phyloP scores from a whole-genome alignment of 1,140 invertebrate species.

The Danaus plexippus region DNA sequence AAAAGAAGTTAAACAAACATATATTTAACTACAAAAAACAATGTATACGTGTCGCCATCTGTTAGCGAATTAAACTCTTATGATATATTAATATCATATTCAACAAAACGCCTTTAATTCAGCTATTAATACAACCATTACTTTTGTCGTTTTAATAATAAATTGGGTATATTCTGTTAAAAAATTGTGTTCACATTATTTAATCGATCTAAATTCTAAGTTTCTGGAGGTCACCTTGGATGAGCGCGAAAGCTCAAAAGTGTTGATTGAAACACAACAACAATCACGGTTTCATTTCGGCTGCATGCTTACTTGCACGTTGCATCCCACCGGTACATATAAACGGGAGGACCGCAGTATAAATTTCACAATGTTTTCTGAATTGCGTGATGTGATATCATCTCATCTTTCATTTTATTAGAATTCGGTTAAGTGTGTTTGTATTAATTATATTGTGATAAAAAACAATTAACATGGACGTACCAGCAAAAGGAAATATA shows the following conservation, averaged over 20 bases:
- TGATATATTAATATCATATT: too few species aligned
- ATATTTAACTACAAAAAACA: conserved; percentile 1
- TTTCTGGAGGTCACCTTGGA: conserved; percentile 65
- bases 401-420: too few species aligned
- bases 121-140: background rate
- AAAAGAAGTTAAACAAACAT: background rate
- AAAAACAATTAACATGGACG: conserved; percentile 39
- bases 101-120: too few species aligned
- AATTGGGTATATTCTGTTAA: background rate
- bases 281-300: conserved; percentile 21
- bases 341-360: conserved; percentile 21
- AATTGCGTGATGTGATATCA: conserved; percentile 4
- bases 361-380: background rate
- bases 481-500: conserved; percentile 59
- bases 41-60: conserved; percentile 2
- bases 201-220: conserved; percentile 44
- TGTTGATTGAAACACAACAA: conserved; percentile 3
- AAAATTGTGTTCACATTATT: conserved; percentile 1
- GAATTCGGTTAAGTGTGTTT: background rate
- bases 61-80: background rate
- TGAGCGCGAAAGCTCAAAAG: conserved; percentile 53
- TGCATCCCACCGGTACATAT: conserved; percentile 21
- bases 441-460: conserved; percentile 5
- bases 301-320: conserved; percentile 43
- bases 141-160: background rate